Conservation (phyloP, 2,797 vertebrate species). For the Takifugu rubripes region DNA sequence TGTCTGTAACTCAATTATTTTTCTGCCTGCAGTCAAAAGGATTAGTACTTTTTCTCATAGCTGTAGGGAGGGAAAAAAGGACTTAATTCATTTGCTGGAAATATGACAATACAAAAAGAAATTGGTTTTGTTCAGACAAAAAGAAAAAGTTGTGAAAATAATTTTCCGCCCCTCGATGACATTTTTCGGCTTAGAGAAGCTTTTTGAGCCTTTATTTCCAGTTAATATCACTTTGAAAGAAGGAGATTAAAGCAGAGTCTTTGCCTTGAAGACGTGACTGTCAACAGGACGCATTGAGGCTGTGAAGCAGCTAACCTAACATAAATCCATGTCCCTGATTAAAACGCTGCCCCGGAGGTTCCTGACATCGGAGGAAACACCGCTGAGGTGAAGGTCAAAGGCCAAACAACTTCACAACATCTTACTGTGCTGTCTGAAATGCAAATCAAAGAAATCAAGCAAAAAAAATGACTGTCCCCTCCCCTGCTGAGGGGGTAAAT, state of each 20-base stretch:
- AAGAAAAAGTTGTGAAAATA: constrained; percentile 48
- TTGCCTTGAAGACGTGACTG: constrained; percentile 7
- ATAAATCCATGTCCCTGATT: constrained; percentile 1
- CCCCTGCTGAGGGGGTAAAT: constrained; percentile 48
- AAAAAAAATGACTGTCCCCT: constrained; percentile 30
- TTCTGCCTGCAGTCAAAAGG: constrained; percentile 65
- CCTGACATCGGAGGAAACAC: constrained; percentile 2
- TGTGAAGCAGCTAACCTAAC: constrained; percentile 1
- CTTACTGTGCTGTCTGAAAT: constrained; percentile 32
- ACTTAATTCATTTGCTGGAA: constrained; percentile 59
- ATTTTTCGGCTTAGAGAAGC: constrained; percentile 44
- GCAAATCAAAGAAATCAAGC: constrained; percentile 33
- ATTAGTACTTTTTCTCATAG: constrained; percentile 61
- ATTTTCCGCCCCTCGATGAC: constrained; percentile 33
- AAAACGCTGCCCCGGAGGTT: constrained; percentile 5
- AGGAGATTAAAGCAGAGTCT: constrained; percentile 34
- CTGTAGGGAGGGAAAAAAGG: constrained; percentile 36
- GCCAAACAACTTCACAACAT: constrained; percentile 10
- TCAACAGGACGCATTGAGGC: constrained; percentile 26
- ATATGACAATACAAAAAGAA: constrained; percentile 65
- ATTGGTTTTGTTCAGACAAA: constrained; percentile 62
- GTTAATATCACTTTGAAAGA: constrained; percentile 44
- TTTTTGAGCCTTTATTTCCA: constrained; percentile 35
- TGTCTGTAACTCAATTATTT: constrained; percentile 66
- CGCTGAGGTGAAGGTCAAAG: constrained; percentile 12